Base-by-base conservation (phyloP, 2,888 invertebrate species). In the Brachycybe producta region DNA sequence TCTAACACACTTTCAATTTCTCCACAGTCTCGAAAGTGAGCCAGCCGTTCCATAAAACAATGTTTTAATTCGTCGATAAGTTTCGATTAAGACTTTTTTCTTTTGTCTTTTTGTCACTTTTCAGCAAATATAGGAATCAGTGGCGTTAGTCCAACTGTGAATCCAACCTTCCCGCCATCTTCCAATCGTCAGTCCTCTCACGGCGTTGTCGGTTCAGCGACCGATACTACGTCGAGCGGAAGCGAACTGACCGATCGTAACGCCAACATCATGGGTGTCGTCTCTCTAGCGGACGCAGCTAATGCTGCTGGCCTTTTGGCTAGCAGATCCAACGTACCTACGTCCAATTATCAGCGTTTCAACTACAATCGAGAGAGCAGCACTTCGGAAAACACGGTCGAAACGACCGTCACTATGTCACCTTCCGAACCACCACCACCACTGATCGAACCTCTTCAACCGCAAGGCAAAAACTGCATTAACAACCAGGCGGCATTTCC, bases 391-490 rank as follows among this genome's bases (percentile, higher is more conserved):
- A 73, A 73, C n/a, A 76, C 77, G 2, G 71, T 74, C 30, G 78
- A 79, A 60, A 79, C 78, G 17, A 66, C 75, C 5, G 64, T 74
- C 26, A 70, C 72, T 8, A 61, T 75, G 49, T 76, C 78, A 2
- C 77, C 79, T 1, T 70, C 72, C 2, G 42, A 13, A 41, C 35
- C 21, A 5, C 45, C 15, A 35, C 49, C 19, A 26, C 28, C 17
- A 7, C 28, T 19, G 13, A 28, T 13, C 8, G 41, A 15, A 8
- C 42, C 41, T 15, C 34, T 41, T 2, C 28, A 43, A 8, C 17
- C 17, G n/a, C 26, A 5, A n/a, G 23, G 23, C 41, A 49, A 50
- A 13, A 13, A 64, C 72, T 75, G 75, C 64, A 75, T 75, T 60
- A 74, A 73, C 1, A 74, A 75, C 55, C 71, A 74, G 59, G 62